Base-by-base conservation (phyloP, 2,113 vertebrate species). In the Tenrec ecaudatus region DNA sequence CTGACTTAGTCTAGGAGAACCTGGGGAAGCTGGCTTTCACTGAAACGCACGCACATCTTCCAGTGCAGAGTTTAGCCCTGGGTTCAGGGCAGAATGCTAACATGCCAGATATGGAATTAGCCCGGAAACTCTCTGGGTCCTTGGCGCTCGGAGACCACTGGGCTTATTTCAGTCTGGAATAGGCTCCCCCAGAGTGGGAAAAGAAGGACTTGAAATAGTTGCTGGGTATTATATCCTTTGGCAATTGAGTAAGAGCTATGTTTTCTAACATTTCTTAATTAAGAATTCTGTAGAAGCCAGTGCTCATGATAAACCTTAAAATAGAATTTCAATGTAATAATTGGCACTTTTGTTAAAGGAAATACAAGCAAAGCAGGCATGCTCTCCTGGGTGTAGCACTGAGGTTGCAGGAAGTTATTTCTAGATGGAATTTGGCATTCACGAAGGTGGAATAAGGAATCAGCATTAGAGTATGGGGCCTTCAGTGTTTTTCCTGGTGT, bases 191-290 rank as follows among this genome's bases (percentile, higher is more conserved):
- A 77, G 29, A 10, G 11, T 25, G 15, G 82, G 11, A 58, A 84
- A 87, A 62, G 8, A 69, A 82, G 57, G 31, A 66, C 33, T 2
- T 60, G 33, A 77, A 47, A 40, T 2, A 17, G 8, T 58, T 33
- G 27, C 57, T 40, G 78, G 62, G 19, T 82, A 69, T 85, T 89
- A 4, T 14, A 57, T 80, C 43, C 23, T 43, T 47, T 80, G 60
- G 38, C 57, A 78, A 69, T 29, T 40, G 87, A 90, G 23, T 68
- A 57, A 94, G n/a, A 79, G 22, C 38, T 89, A 38, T 90, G 81
- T 84, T 95, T 96, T 92, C 89, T 91, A 92, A 92, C 43, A 89
- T 58, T 92, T 92, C 38, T 92, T 91, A 91, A 90, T 86, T 91
- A 95, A 96, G 76, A 66, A 60, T 85, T 83, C 87, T 73, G 58